Base-by-base conservation (phyloP, 2,113 vertebrate genomes). In the Paramormyrops kingsleyae region DNA sequence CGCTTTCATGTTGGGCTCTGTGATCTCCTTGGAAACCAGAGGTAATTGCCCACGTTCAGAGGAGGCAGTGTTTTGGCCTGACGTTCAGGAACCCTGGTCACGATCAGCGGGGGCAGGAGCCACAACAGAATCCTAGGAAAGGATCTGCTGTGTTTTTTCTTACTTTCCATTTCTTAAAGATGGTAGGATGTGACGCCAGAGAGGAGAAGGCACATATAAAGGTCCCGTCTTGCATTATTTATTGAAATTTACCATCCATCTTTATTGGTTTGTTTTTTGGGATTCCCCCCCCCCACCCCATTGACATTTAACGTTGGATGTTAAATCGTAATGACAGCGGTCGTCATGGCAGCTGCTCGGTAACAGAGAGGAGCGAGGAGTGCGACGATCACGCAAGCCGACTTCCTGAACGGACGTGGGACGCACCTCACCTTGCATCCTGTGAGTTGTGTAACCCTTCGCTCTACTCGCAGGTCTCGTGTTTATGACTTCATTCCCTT, bases 11-110 rank as follows among this genome's bases (percentile, higher is more conserved):
- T 85, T 10, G 44, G 46, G 50, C 49, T 31, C 49, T 56, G 10
- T 87, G 49, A 87, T 87, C 85, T 87, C n/a, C 49, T 87, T 87
- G 85, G 47, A 87, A 87, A 87, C 85, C 85, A 87, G 47, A 31
- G 49, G 31, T 87, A 87, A 49, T 27, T 35, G 49, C 85, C 49
- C 47, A 52, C 24, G 46, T 52, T 50, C 49, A 31, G 83, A 46
- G 27, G 49, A n/a, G 27, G 49, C 85, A 31, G 49, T 39, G 85
- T 49, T 24, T 49, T 12, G 27, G 24, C 31, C 85, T 17, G 85
- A 50, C 52, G 35, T 87, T 87, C 86, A 35, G 49, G n/a, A 53
- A 56, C 86, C 50, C 86, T 52, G n/a, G 35, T 87, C 86, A 87
- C 86, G n/a, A 50, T 86, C 83, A 15, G 49, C 4, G 31, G 31